These are phyloP conservation scores for Agrilus biguttatus DNA, from an alignment of 2,888 invertebrate genomes.

Conservation along the genomic window DNA sequence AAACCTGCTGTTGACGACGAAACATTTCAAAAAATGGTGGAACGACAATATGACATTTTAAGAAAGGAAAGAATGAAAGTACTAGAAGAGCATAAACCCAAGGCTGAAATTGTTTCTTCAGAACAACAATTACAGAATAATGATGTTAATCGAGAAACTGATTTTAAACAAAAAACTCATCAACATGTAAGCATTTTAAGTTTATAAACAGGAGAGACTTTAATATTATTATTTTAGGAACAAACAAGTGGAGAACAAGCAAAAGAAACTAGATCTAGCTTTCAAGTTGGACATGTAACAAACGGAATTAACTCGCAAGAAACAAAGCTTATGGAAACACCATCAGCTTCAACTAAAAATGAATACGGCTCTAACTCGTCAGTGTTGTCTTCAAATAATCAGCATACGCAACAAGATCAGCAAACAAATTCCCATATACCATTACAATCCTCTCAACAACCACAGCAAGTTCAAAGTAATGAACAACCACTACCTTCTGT, in stretches of 20 bases:
- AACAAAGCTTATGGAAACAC: too few species aligned
- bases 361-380: too few species aligned
- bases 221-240: too few species aligned
- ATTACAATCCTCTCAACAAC: constrained; percentile 8
- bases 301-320: too few species aligned
- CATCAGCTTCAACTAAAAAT: neutral
- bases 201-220: too few species aligned
- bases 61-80: constrained; percentile 49
- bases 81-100: constrained; percentile 35
- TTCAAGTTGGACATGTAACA: too few species aligned
- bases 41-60: constrained; percentile 65
- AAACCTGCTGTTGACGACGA: constrained; percentile 89
- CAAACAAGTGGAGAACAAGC: too few species aligned
- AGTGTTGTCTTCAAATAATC: constrained; percentile 7
- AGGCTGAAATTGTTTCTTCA: constrained; percentile 25
- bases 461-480: constrained; percentile 1
- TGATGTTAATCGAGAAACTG: neutral
- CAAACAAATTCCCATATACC: constrained; percentile 2
- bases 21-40: constrained; percentile 81
- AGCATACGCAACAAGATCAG: constrained; percentile 7
- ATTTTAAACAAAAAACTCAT: too few species aligned
- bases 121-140: too few species aligned
- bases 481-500: constrained; percentile 8
- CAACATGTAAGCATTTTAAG: too few species aligned
- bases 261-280: too few species aligned